Conservation (phyloP, 2,888 invertebrate species). For the Orthosia cruda region DNA sequence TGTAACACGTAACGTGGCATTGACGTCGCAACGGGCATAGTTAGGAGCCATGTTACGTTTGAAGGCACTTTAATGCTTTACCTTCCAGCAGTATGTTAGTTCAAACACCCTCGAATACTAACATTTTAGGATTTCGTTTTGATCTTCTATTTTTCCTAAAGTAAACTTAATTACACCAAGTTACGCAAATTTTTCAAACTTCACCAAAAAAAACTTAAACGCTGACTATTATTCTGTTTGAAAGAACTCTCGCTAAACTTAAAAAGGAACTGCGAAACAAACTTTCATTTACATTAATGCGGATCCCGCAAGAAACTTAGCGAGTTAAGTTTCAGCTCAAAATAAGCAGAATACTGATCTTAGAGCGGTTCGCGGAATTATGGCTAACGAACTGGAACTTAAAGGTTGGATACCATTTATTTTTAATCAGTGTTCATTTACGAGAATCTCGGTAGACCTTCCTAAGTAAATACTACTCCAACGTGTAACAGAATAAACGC, state of each 20-base stretch:
- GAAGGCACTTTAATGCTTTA: not conserved
- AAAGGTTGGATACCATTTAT: slow-evolving; percentile 30
- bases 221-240: slow-evolving; percentile 44
- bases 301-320: slow-evolving; percentile 50
- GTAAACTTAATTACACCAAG: slow-evolving; percentile 25
- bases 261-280: slow-evolving; percentile 51
- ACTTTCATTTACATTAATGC: slow-evolving; percentile 66
- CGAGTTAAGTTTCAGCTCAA: slow-evolving; percentile 46
- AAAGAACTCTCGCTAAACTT: slow-evolving; percentile 49
- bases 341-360: slow-evolving; percentile 51
- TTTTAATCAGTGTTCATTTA: slow-evolving; percentile 34
- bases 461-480: not conserved
- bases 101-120: not conserved
- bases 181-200: slow-evolving; percentile 22
- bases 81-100: not conserved
- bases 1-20: no score
- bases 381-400: slow-evolving; percentile 50
- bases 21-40: no score
- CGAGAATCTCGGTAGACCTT: not conserved
- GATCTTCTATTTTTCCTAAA: slow-evolving; percentile 3
- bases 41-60: not conserved
- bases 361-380: slow-evolving; percentile 27
- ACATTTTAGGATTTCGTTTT: not conserved
- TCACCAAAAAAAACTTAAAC: slow-evolving; percentile 38
- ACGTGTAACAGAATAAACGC: no score